Percentiles rank a stretch among this genome's conserved stretches.
Evolutionary conservation across 2,113 vertebrate genomes (phyloP).

Genomic region (Embiotoca jacksoni): DNA sequence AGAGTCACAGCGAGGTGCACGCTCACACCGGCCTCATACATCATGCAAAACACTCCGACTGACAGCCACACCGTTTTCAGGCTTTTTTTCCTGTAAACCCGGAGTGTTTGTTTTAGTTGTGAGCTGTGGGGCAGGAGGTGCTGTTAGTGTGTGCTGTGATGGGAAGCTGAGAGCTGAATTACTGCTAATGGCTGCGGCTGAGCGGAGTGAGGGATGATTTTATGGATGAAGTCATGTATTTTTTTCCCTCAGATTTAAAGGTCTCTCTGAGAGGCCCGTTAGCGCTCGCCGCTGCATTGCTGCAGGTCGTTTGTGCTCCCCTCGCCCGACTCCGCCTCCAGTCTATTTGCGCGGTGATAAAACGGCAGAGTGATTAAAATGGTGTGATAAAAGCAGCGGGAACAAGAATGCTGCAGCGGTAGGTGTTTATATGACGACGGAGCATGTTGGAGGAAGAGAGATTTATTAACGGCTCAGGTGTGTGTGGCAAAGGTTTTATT

Average conservation of each 20-base stretch:
- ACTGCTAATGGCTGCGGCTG: conserved; percentile 64
- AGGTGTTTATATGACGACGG: conserved; percentile 42
- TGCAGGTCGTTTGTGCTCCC: conserved; percentile 25
- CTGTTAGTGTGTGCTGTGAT: conserved; percentile 54
- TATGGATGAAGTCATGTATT: conserved; percentile 72
- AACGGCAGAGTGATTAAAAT: conserved; percentile 68
- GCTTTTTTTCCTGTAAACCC: not conserved
- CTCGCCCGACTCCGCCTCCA: conserved; percentile 33
- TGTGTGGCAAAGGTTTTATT: conserved; percentile 1
- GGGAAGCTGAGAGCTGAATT: conserved; percentile 73
- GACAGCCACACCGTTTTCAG: conserved; percentile 50
- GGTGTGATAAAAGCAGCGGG: conserved; percentile 49
- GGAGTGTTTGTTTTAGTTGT: conserved; percentile 61
- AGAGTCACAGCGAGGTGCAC: conserved; percentile 53
- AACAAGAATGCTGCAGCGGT: conserved; percentile 33
- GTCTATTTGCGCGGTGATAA: conserved; percentile 61
- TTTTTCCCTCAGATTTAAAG: conserved; percentile 70
- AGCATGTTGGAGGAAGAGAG: conserved; percentile 9
- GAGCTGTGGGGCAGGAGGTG: conserved; percentile 55
- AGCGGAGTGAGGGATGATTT: conserved; percentile 60
- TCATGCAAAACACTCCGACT: conserved; percentile 67
- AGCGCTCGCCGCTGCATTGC: conserved; percentile 28
- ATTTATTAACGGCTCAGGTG: conserved; percentile 48
- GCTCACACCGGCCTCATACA: conserved; percentile 62
- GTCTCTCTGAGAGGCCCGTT: conserved; percentile 53